Base-by-base conservation (phyloP, 2,113 vertebrate species). In the Platycercus adscitus region DNA sequence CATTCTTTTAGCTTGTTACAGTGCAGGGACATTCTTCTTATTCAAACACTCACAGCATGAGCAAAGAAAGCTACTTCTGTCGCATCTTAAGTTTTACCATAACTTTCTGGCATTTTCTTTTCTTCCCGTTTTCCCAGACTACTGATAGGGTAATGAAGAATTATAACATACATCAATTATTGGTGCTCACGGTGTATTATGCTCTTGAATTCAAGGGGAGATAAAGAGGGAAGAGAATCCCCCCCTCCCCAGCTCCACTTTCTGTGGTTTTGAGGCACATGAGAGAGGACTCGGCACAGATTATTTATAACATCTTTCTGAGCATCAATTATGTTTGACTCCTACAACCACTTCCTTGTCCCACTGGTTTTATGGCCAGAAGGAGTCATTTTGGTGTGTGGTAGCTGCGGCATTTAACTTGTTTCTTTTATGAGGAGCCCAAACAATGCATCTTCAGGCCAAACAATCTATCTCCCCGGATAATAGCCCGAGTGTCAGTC, bases 41-140 rank as follows among this genome's bases (percentile, higher is more conserved):
- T 99, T 99, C 99, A 99, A 99, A 99, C 99, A 98, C 96, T 98
- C 99, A 86, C 99, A 99, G 99, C 99, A 90, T 98, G 99, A 99
- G 98, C 98, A 99, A 98, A 98, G 98, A 98, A 98, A 98, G 98
- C 98, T 98, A 98, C 98, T 98, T 98, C 97, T 97, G 98, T 97
- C 96, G 97, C 98, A 98, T 98, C 98, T 98, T 98, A 98, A 98
- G 98, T 98, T 98, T 98, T 98, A 97, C 98, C 97, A 96, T 98
- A 98, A 98, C 97, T 98, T 98, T 98, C 97, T 97, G 98, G 96
- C 97, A 97, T 98, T 98, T 98, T 98, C 97, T 97, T 97, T 97
- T 97, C 97, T 98, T 97, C 96, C 94, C 95, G 29, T 98, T 98
- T 98, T 98, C 97, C 97, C 98, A 98, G 98, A 98, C 97, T 92